Evolutionary conservation across 2,888 invertebrate species (phyloP).

Genomic region (Pseudolycoriella hygida): DNA sequence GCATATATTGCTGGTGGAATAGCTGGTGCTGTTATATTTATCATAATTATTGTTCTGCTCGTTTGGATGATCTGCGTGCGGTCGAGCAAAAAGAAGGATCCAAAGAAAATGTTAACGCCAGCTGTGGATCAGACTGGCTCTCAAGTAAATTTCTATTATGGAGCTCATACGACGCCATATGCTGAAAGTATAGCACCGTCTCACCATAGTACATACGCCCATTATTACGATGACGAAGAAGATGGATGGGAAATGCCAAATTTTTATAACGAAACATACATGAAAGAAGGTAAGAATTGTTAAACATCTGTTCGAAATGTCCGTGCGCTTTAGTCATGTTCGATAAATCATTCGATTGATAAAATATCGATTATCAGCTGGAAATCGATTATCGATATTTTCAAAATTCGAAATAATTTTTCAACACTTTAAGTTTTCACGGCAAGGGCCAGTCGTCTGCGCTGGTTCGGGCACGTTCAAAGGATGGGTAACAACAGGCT

Average conservation of each 20-base stretch:
- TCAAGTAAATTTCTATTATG: slow-evolving; percentile 91
- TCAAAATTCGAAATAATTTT: no score
- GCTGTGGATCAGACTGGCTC: slow-evolving; percentile 84
- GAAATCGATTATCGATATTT: no score
- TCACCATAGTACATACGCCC: slow-evolving; percentile 88
- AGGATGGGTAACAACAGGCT: no score
- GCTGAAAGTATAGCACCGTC: slow-evolving; percentile 91
- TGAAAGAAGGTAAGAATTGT: slow-evolving; percentile 57
- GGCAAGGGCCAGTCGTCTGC: no score
- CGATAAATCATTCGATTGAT: no score
- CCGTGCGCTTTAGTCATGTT: no score
- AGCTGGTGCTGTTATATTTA: slow-evolving; percentile 82
- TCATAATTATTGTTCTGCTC: slow-evolving; percentile 78
- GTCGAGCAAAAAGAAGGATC: slow-evolving; percentile 73
- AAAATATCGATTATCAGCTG: no score
- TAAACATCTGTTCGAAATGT: no score
- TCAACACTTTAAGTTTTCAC: no score
- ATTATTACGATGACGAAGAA: slow-evolving; percentile 90
- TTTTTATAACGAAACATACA: slow-evolving; percentile 90
- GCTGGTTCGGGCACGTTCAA: no score
- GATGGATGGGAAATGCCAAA: slow-evolving; percentile 97
- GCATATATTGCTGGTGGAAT: slow-evolving; percentile 90
- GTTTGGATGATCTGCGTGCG: slow-evolving; percentile 97
- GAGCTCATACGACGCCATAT: slow-evolving; percentile 84
- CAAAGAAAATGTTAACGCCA: slow-evolving; percentile 77